Conservation (phyloP, 2,113 vertebrate genomes). For the Anarhynchus alexandrinus region DNA sequence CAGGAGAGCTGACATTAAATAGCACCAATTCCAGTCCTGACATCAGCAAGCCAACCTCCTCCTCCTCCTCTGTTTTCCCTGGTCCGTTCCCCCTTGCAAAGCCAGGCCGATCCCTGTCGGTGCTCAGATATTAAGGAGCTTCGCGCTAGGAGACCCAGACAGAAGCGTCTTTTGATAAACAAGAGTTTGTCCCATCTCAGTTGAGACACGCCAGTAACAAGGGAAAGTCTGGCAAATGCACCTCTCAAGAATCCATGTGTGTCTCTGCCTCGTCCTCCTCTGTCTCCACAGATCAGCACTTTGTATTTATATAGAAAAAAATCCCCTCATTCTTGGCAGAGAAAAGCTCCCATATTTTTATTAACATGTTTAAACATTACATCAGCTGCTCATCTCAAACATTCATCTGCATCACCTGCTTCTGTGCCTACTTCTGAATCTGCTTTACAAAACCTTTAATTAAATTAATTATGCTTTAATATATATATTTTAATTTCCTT, state of each 20-base stretch:
- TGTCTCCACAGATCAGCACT: constrained; percentile 5
- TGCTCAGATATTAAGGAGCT: not conserved
- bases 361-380: constrained; percentile 54
- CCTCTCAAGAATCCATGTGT: not conserved
- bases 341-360: constrained; percentile 4
- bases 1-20: not conserved
- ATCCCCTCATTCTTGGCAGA: not conserved
- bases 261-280: not conserved
- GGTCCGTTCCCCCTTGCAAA: not conserved
- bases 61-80: not conserved
- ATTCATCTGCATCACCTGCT: not conserved
- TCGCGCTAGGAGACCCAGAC: not conserved
- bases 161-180: not conserved
- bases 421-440: not conserved
- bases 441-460: constrained; percentile 27
- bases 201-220: not conserved
- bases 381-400: constrained; percentile 29
- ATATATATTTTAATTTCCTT: constrained; percentile 16
- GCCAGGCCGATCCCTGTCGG: not conserved
- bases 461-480: constrained; percentile 26
- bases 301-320: not conserved
- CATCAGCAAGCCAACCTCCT: not conserved
- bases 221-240: not conserved
- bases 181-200: not conserved
- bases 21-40: too few relatives aligned